Percentiles rank a stretch among this genome's conserved stretches.
These are phyloP conservation scores for Myotis brandtii DNA, from an alignment of 2,113 vertebrate species.

Conservation along the genomic window DNA sequence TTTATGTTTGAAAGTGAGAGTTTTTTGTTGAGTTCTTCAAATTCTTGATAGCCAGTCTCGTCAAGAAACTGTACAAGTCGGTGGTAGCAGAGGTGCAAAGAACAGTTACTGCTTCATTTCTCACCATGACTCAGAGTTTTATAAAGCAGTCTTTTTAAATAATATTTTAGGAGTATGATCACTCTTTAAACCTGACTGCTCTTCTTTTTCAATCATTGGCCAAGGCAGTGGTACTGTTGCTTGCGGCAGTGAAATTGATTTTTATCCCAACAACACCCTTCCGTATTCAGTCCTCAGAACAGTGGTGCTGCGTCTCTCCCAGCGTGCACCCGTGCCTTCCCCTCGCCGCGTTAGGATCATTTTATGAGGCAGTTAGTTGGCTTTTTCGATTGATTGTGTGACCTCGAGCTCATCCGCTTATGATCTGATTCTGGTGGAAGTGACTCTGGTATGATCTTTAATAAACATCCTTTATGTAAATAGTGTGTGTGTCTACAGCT, in stretches of 20 bases:
- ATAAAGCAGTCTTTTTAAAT: background rate
- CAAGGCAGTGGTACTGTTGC: background rate
- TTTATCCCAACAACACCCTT: background rate
- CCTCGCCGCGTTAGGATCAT: background rate
- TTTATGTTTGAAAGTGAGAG: background rate
- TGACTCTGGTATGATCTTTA: background rate
- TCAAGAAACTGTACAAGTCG: background rate
- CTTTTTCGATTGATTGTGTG: background rate
- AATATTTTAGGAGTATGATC: background rate
- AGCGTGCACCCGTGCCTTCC: fast-evolving
- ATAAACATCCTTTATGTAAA: background rate
- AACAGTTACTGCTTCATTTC: background rate
- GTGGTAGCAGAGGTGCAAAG: background rate
- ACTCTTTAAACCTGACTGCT: background rate
- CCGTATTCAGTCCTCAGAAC: background rate
- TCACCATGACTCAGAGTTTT: background rate
- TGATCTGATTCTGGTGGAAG: background rate
- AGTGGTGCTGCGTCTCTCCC: background rate
- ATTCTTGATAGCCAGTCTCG: background rate
- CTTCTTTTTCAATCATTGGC: background rate
- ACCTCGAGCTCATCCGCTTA: background rate
- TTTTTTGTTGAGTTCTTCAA: constrained; percentile 4
- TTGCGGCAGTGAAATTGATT: background rate
- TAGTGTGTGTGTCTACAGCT: fast-evolving
- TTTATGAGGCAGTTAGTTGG: too few relatives aligned